Evolutionary conservation across 2,888 invertebrate species (phyloP), one percentile per base, ranked within the genome.

Genomic region (Diaphora mendica): DNA sequence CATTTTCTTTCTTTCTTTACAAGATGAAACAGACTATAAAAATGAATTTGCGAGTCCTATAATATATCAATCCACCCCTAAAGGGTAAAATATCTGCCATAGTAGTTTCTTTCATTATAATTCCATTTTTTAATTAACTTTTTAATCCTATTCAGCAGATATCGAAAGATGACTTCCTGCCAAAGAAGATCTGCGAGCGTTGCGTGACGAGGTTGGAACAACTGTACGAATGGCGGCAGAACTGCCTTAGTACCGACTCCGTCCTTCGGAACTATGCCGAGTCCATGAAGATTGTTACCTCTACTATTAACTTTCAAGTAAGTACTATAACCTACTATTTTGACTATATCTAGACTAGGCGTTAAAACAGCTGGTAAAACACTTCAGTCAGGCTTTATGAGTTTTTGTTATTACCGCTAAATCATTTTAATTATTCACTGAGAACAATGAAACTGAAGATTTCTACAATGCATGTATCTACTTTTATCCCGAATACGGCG

Each of bases 141-240:
- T 20, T 51, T 33, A 69, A 66, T 67, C 72, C 17, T 74, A 84
- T 90, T 86, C 92, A 95, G 94, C 95, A 97, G 97, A 96, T 97
- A 90, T 96, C 97, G 86, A 97, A 97, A 91, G 97, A 97, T 90
- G 97, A 97, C 92, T 96, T 96, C 87, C 91, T 97, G 83, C 97
- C 97, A 72, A 97, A 97, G 94, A 97, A 97, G 93, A 97, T 97
- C 87, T 97, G 97, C 90, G 97, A 97, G 91, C 95, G 96, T 72
- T 97, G 97, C 90, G 93, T 97, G 81, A 96, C 96, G 68, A 95
- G 97, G 68, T 91, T 97, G 86, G 97, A 97, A 77, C 97, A 97
- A 91, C 95, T 97, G 81, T 97, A 96, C 91, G 97, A 97, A 86
- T 97, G 97, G 96, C 96, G 97, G 42, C 96, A 96, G 85, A 96